Percentiles rank a stretch among this genome's conserved stretches.
Evolutionary conservation across 2,888 invertebrate genomes (phyloP).

Genomic region (Anagyrus pseudococci): DNA sequence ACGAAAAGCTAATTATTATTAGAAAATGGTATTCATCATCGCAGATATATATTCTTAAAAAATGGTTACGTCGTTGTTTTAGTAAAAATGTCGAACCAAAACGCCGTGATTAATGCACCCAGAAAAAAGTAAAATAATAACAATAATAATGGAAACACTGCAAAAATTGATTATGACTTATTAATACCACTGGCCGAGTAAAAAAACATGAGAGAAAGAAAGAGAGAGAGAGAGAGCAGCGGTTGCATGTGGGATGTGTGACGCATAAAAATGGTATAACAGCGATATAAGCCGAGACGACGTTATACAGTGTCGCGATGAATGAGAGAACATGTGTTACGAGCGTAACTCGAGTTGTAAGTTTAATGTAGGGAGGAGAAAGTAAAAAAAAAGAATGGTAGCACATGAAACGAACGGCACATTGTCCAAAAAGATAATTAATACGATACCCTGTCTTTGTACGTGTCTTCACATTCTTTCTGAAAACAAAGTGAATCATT

Average conservation of each 20-base stretch:
- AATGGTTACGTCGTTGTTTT: no score
- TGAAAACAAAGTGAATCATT: constrained; percentile 68
- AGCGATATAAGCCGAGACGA: constrained; percentile 51
- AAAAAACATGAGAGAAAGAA: constrained; percentile 35
- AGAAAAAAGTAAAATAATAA: constrained; percentile 23
- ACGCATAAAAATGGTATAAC: constrained; percentile 48
- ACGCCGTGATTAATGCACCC: constrained; percentile 33
- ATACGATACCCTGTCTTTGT: constrained; percentile 82
- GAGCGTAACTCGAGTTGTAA: constrained; percentile 52
- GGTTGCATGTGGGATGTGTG: constrained; percentile 45
- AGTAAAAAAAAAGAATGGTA: constrained; percentile 45
- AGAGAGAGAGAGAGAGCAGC: constrained; percentile 49
- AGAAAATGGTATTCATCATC: no score
- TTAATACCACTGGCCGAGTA: constrained; percentile 38
- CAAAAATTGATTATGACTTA: constrained; percentile 39
- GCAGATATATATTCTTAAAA: no score
- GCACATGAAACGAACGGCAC: constrained; percentile 62
- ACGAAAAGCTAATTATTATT: no score
- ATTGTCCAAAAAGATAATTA: constrained; percentile 61
- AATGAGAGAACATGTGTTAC: constrained; percentile 50
- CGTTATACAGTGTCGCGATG: constrained; percentile 49
- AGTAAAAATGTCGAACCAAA: constrained; percentile 21
- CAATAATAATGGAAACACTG: constrained; percentile 29
- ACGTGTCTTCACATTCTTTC: constrained; percentile 84
- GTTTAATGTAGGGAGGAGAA: constrained; percentile 45